Percentiles rank a stretch among this genome's conserved stretches.
These are phyloP conservation scores for Paraescarpia echinospica DNA, from an alignment of 1,140 invertebrate genomes.

Conservation along the genomic window DNA sequence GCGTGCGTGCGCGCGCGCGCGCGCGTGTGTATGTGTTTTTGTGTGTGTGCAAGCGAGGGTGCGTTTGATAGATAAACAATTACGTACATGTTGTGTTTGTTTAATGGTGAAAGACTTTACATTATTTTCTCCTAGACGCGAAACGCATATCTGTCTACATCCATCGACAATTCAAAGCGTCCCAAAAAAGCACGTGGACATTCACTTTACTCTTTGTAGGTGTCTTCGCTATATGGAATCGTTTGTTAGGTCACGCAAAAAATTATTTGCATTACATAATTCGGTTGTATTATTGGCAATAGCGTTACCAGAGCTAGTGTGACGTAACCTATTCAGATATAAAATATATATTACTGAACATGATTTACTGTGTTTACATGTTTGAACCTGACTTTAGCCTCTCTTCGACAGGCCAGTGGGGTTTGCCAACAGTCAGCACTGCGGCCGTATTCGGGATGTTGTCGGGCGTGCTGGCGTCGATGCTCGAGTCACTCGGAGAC, in stretches of 20 bases:
- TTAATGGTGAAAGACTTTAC: no score
- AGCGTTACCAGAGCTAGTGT: neutral
- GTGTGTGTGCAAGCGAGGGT: neutral
- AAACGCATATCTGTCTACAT: no score
- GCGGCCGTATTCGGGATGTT: constrained; percentile 50
- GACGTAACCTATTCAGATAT: no score
- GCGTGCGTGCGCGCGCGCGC: neutral
- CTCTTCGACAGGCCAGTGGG: constrained; percentile 42
- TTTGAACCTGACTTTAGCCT: neutral
- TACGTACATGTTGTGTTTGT: no score
- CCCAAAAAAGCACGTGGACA: no score
- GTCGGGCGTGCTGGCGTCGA: constrained; percentile 47
- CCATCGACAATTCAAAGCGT: no score
- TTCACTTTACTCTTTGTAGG: no score
- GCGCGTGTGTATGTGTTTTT: neutral
- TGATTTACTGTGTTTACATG: neutral
- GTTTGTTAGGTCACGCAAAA: neutral
- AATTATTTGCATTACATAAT: neutral
- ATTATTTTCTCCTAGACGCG: no score
- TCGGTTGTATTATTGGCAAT: neutral
- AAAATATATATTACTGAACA: no score
- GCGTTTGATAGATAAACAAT: neutral
- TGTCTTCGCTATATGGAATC: neutral
- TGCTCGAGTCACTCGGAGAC: constrained; percentile 54
- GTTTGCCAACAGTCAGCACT: constrained; percentile 46